Evolutionary conservation across 2,113 vertebrate genomes (phyloP), one percentile per base, ranked within the genome.

Genomic region (Sander lucioperca): DNA sequence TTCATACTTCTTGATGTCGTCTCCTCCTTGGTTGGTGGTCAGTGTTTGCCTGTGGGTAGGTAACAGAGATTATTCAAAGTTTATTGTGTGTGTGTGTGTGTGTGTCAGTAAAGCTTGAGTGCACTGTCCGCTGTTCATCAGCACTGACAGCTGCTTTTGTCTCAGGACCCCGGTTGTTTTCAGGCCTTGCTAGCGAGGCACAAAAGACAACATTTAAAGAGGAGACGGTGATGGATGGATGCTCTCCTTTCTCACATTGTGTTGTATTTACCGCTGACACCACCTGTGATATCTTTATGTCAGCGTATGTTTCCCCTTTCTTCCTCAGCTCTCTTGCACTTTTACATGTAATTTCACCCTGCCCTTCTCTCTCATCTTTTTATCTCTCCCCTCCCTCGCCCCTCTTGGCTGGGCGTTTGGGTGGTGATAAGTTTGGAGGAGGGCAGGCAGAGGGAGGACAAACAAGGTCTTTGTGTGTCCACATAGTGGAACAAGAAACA

Each of bases 391-490:
- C 25, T 45, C 59, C 73, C 63, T 67, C 75, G n/a, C 86, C 80
- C 54, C 82, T 84, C 80, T 86, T 82, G 88, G 82, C 87, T 72
- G 69, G 86, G 53, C 54, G 18, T 90, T 94, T 93, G 87, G 92
- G 94, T 92, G 93, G 92, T 93, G 96, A 91, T 92, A 93, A 94
- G 95, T 93, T 96, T 91, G 84, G 84, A 88, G 86, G 87, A 85
- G 83, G 82, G 78, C 67, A 76, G 82, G 82, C 77, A 47, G 64
- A 83, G 71, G 84, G 84, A 95, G 93, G 95, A 96, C 96, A 95
- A 94, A 94, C 92, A 88, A 77, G 87, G 93, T 91, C 96, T 96
- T 95, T 96, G 94, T 96, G 92, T 85, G 77, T 84, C 88, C 86
- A 68, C 85, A 86, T 90, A 88, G 86, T 82, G 85, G 92, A 90